Evolutionary conservation across 2,888 invertebrate genomes (phyloP).

Genomic region (Smittia sp.): DNA sequence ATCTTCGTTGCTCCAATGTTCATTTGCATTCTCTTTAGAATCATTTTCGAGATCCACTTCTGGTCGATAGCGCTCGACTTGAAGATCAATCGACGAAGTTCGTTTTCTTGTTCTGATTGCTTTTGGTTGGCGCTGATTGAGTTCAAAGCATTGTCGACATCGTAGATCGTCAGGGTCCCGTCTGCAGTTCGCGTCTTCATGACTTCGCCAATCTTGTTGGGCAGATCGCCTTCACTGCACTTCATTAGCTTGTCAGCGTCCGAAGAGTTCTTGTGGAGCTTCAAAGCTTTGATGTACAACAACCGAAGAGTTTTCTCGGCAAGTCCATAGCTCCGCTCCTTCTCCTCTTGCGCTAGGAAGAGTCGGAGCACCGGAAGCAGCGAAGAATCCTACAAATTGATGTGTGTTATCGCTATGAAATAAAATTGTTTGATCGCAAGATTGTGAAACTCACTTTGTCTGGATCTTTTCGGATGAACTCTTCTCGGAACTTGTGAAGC

Average conservation of each 20-base stretch:
- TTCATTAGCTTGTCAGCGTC: background rate
- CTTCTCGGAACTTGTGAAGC: constrained; percentile 47
- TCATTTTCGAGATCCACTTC: constrained; percentile 87
- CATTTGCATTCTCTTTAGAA: constrained; percentile 80
- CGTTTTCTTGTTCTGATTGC: constrained; percentile 56
- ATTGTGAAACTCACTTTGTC: constrained; percentile 31
- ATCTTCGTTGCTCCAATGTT: constrained; percentile 71
- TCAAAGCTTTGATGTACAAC: constrained; percentile 72
- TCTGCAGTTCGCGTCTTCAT: background rate
- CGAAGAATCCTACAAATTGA: constrained; percentile 56
- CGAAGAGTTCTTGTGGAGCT: constrained; percentile 61
- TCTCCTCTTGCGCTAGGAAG: constrained; percentile 74
- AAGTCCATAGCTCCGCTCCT: constrained; percentile 79
- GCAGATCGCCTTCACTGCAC: background rate
- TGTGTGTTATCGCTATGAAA: constrained; percentile 41
- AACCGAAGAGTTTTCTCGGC: constrained; percentile 73
- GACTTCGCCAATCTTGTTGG: background rate
- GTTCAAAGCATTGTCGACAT: background rate
- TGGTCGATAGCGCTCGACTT: constrained; percentile 71
- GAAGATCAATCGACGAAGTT: constrained; percentile 65
- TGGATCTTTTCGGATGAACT: constrained; percentile 45
- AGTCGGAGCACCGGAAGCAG: constrained; percentile 75
- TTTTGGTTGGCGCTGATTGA: constrained; percentile 48
- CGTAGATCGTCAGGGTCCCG: background rate
- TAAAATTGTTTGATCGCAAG: constrained; percentile 21